Evolutionary conservation across 2,888 invertebrate species (phyloP).

Genomic region (Helicoverpa assulta): DNA sequence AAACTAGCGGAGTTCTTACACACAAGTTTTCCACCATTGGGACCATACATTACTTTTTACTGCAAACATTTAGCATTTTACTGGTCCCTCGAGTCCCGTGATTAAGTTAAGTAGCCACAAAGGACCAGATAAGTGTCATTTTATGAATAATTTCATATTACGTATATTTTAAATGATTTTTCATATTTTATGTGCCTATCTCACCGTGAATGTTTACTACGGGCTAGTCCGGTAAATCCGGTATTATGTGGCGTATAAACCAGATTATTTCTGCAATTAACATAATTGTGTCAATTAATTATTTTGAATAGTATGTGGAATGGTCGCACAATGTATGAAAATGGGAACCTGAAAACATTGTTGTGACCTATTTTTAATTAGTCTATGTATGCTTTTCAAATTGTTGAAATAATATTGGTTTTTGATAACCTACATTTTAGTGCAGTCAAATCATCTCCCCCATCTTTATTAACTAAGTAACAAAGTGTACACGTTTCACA

Average conservation of each 20-base stretch:
- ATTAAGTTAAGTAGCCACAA: constrained; percentile 41
- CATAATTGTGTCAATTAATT: constrained; percentile 52
- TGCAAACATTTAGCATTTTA: constrained; percentile 54
- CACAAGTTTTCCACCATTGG: constrained; percentile 33
- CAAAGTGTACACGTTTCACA: not conserved
- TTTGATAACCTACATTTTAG: no score
- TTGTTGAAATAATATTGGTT: not conserved
- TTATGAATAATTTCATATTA: constrained; percentile 40
- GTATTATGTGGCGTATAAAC: constrained; percentile 37
- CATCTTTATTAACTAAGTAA: no score
- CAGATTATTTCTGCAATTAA: constrained; percentile 45
- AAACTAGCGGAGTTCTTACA: constrained; percentile 38
- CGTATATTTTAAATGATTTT: constrained; percentile 30
- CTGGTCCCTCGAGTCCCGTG: constrained; percentile 36
- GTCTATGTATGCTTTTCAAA: not conserved
- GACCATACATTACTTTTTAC: constrained; percentile 53
- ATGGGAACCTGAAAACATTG: not conserved
- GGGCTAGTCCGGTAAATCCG: constrained; percentile 38
- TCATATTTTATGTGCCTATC: constrained; percentile 20
- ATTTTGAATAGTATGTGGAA: constrained; percentile 13
- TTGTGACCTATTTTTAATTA: not conserved
- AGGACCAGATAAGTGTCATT: constrained; percentile 48
- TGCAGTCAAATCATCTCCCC: no score
- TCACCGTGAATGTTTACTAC: constrained; percentile 57
- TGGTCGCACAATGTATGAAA: constrained; percentile 5